These are phyloP conservation scores for Zoanthus solanderi DNA, from an alignment of 92 coral and sea anemone genomes.

Conservation along the genomic window DNA sequence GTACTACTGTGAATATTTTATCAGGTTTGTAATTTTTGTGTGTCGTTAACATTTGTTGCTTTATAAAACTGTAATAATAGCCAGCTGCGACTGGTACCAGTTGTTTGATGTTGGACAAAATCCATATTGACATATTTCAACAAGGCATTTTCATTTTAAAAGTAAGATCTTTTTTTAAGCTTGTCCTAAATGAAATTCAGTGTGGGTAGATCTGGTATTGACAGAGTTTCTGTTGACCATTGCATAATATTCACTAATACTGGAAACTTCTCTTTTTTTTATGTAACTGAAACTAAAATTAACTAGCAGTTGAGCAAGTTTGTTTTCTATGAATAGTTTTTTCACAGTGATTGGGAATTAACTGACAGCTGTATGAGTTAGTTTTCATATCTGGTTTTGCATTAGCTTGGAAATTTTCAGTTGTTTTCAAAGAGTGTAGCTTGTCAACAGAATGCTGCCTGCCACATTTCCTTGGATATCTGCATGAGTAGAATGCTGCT, in stretches of 20 bases:
- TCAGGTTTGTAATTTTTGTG: slow-evolving; percentile 21
- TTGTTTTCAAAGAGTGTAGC: background rate
- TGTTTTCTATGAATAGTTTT: slow-evolving; percentile 2
- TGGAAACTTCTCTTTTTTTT: background rate
- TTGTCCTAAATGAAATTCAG: background rate
- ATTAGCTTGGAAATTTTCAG: background rate
- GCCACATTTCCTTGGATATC: background rate
- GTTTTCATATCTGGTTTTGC: background rate
- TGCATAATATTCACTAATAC: no score
- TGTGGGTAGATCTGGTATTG: background rate
- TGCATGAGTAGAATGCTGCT: slow-evolving; percentile 28
- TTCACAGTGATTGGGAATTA: slow-evolving; percentile 1
- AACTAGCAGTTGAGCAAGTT: background rate
- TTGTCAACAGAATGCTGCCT: background rate
- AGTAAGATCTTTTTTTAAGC: background rate
- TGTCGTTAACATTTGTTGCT: background rate
- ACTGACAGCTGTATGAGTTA: background rate
- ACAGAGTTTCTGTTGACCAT: background rate
- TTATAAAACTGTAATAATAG: background rate
- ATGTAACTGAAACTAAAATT: background rate
- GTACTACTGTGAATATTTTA: slow-evolving; percentile 24
- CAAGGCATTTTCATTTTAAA: background rate
- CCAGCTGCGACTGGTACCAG: slow-evolving; percentile 19
- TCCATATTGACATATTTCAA: slow-evolving; percentile 1
- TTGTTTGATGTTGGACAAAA: slow-evolving; percentile 6